A percentile compares a stretch with the other conserved stretches of the same genome.
Evolutionary conservation across 2,888 invertebrate species (phyloP).

Genomic region (Marasmarcha lunaedactyla): DNA sequence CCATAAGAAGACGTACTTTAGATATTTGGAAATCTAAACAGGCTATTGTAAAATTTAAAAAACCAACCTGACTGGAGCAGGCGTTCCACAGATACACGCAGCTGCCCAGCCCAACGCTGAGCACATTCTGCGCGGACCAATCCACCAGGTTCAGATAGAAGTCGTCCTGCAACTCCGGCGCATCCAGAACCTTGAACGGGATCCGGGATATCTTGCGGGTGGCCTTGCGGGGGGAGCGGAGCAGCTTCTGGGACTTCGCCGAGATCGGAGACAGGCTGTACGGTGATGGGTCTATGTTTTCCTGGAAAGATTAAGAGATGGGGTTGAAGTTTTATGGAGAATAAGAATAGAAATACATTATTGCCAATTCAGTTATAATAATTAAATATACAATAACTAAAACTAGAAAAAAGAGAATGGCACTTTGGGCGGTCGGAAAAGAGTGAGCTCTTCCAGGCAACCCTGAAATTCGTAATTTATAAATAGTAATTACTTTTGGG

Average conservation of each 20-base stretch:
- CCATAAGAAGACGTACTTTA: too few relatives aligned
- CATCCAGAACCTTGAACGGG: constrained; percentile 97
- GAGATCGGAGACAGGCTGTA: constrained; percentile 97
- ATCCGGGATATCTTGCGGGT: constrained; percentile 98
- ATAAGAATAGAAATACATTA: too few relatives aligned
- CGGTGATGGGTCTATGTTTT: constrained; percentile 85
- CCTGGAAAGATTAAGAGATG: constrained; percentile 57
- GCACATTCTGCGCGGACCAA: constrained; percentile 98
- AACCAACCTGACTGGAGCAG: constrained; percentile 89
- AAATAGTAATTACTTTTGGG: too few relatives aligned
- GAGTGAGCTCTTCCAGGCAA: too few relatives aligned
- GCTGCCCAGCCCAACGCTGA: constrained; percentile 96
- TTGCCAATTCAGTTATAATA: too few relatives aligned
- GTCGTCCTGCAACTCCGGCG: constrained; percentile 97
- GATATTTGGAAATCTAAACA: too few relatives aligned
- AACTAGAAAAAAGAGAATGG: too few relatives aligned
- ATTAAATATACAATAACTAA: too few relatives aligned
- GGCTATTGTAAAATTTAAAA: too few relatives aligned
- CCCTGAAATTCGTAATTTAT: too few relatives aligned
- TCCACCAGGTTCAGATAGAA: constrained; percentile 99
- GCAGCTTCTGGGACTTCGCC: constrained; percentile 92
- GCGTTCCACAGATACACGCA: constrained; percentile 99
- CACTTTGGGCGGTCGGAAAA: too few relatives aligned
- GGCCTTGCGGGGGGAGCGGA: constrained; percentile 96
- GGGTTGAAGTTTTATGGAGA: neutral